Percentiles rank a stretch among this genome's conserved stretches.
These are phyloP conservation scores for Mya arenaria DNA, from an alignment of 1,140 invertebrate genomes.

Conservation along the genomic window DNA sequence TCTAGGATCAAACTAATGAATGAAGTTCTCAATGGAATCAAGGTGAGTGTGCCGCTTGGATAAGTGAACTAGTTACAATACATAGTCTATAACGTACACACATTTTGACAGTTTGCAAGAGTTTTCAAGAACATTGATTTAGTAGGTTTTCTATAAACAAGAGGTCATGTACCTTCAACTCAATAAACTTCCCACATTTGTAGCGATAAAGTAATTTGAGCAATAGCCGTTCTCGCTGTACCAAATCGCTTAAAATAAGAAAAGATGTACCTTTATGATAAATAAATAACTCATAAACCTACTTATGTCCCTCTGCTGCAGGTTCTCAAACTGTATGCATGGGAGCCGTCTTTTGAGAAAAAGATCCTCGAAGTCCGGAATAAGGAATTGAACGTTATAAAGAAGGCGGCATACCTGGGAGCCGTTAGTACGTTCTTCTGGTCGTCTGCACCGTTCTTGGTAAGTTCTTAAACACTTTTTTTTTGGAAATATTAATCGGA, in stretches of 20 bases:
- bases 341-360: constrained; percentile 81
- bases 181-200: no score
- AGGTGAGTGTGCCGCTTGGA: constrained; percentile 81
- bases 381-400: constrained; percentile 82
- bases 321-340: constrained; percentile 80
- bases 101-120: no score
- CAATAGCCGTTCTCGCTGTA: no score
- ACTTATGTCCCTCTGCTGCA: constrained; percentile 31
- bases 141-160: no score
- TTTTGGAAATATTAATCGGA: no score
- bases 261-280: no score
- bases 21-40: constrained; percentile 82
- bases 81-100: no score
- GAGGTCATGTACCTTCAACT: no score
- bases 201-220: no score
- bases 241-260: no score
- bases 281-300: background rate
- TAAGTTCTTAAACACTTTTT: constrained; percentile 53
- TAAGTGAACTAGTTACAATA: no score
- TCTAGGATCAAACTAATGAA: constrained; percentile 82
- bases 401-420: constrained; percentile 81
- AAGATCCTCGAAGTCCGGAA: constrained; percentile 79
- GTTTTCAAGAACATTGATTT: no score
- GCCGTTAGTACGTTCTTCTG: constrained; percentile 94
- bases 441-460: constrained; percentile 96